Conservation (phyloP, 2,113 vertebrate species). For the Sylvietta virens region DNA sequence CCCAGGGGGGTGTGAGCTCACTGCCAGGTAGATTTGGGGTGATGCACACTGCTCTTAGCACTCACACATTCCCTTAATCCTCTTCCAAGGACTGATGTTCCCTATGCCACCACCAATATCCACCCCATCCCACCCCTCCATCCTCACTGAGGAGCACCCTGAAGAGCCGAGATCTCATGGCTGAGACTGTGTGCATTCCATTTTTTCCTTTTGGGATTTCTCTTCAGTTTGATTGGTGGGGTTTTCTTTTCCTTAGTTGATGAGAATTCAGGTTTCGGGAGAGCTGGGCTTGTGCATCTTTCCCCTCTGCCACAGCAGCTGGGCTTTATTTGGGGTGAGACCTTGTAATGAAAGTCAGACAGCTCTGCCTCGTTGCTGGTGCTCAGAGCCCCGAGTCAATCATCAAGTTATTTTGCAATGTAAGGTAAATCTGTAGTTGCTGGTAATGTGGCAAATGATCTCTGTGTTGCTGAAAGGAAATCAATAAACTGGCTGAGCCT, state of each 20-base stretch:
- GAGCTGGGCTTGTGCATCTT: not conserved
- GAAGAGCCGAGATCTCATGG: not conserved
- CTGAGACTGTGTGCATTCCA: not conserved
- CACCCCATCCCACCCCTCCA: not conserved
- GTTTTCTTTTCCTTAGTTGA: not conserved
- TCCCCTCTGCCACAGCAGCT: not conserved
- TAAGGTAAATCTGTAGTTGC: not conserved
- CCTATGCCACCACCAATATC: fast-evolving
- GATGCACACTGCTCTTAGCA: not conserved
- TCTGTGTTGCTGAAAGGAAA: not conserved
- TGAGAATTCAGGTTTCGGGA: not conserved
- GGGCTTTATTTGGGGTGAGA: not conserved
- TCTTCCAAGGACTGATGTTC: not conserved
- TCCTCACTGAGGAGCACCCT: not conserved
- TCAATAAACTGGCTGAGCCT: not conserved
- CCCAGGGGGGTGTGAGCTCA: fast-evolving
- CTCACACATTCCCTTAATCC: not conserved
- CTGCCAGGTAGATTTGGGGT: not conserved
- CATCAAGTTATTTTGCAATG: not conserved
- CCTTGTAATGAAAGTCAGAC: not conserved
- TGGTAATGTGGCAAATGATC: not conserved
- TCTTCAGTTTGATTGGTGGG: not conserved
- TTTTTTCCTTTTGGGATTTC: not conserved
- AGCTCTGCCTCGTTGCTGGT: not conserved
- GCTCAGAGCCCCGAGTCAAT: not conserved